phyloP scores from a whole-genome alignment of 2,888 invertebrate species.

The Leptinotarsa juncta region DNA sequence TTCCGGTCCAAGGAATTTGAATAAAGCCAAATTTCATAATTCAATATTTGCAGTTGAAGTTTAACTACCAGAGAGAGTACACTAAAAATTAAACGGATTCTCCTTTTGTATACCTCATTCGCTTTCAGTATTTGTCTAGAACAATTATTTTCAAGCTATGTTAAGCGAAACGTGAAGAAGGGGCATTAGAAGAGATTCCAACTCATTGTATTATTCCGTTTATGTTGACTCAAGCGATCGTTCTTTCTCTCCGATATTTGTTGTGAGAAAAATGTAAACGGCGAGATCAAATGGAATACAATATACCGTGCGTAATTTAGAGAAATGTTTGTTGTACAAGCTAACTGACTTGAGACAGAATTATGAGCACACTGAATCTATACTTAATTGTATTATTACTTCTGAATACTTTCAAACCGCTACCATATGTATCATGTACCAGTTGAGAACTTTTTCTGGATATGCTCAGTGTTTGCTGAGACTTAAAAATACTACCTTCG shows the following conservation, averaged over 20 bases:
- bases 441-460: too few relatives aligned
- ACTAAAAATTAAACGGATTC: conserved; percentile 40
- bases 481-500: too few relatives aligned
- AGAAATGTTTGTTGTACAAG: not conserved
- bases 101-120: conserved; percentile 31
- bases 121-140: conserved; percentile 27
- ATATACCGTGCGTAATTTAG: not conserved
- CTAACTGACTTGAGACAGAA: too few relatives aligned
- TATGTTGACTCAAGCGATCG: conserved; percentile 20
- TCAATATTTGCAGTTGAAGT: conserved; percentile 42
- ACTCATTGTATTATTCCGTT: conserved; percentile 26
- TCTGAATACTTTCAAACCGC: too few relatives aligned
- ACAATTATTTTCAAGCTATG: conserved; percentile 26
- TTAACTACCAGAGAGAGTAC: conserved; percentile 34
- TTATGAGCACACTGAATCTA: too few relatives aligned
- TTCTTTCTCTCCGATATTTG: conserved; percentile 13
- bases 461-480: too few relatives aligned
- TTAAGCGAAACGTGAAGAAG: conserved; percentile 24
- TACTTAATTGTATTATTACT: too few relatives aligned
- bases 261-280: conserved; percentile 15
- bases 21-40: conserved; percentile 35
- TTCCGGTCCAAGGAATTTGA: conserved; percentile 7
- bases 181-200: conserved; percentile 25
- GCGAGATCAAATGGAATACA: conserved; percentile 8
- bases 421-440: too few relatives aligned